phyloP scores from a whole-genome alignment of 2,888 invertebrate species.

The Ectropis crepuscularia region DNA sequence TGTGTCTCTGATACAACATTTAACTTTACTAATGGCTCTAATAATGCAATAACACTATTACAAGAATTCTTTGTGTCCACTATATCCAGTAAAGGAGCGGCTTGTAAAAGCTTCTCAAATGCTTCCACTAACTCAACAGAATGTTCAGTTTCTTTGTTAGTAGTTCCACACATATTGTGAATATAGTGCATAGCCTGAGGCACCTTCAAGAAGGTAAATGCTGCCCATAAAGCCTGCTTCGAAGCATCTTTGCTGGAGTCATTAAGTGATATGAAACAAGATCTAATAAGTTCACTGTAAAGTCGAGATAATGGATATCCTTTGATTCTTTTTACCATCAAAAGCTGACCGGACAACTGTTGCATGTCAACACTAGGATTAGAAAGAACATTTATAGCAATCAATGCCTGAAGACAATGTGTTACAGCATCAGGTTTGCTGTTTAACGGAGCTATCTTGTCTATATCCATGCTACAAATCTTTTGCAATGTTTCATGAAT shows the following conservation, averaged over 20 bases:
- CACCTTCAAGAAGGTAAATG: slow-evolving; percentile 96
- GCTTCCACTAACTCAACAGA: slow-evolving; percentile 92
- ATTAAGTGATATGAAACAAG: slow-evolving; percentile 95
- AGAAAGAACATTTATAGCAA: slow-evolving; percentile 93
- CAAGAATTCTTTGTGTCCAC: slow-evolving; percentile 95
- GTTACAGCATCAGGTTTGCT: slow-evolving; percentile 87
- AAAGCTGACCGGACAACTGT: slow-evolving; percentile 91
- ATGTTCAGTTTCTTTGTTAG: slow-evolving; percentile 86
- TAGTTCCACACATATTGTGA: slow-evolving; percentile 84
- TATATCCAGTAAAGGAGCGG: slow-evolving; percentile 93
- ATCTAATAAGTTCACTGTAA: slow-evolving; percentile 95
- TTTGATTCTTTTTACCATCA: slow-evolving; percentile 94
- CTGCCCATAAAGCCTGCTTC: slow-evolving; percentile 96
- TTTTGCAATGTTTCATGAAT: slow-evolving; percentile 86
- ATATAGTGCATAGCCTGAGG: slow-evolving; percentile 91
- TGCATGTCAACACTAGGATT: slow-evolving; percentile 94
- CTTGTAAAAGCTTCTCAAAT: slow-evolving; percentile 93
- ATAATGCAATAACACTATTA: slow-evolving; percentile 92
- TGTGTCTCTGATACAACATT: slow-evolving; percentile 92
- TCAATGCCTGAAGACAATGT: slow-evolving; percentile 90
- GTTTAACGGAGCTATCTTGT: slow-evolving; percentile 83
- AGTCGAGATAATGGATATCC: slow-evolving; percentile 91
- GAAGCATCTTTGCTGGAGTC: slow-evolving; percentile 91
- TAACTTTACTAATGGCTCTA: slow-evolving; percentile 92
- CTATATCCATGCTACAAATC: slow-evolving; percentile 86